These are phyloP conservation scores for Rambutsinella grinnellia DNA, from an alignment of 2,888 invertebrate species.

Conservation along the genomic window DNA sequence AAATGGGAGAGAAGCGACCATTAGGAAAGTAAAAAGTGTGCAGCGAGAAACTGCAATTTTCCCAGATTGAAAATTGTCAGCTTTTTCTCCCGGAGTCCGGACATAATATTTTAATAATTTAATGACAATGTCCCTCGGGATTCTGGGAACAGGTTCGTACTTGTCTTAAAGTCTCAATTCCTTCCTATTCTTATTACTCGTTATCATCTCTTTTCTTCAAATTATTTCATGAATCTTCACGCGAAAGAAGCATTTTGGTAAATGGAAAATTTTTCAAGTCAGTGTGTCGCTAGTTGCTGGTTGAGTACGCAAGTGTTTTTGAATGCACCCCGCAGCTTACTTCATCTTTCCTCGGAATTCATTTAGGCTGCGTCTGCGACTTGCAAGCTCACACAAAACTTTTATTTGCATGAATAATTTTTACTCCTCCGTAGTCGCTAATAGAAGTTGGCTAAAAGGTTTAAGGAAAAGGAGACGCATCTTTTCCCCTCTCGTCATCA, in stretches of 20 bases:
- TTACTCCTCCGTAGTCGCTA: neutral
- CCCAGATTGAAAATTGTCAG: constrained; percentile 58
- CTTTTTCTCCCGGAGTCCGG: constrained; percentile 35
- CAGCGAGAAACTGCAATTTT: constrained; percentile 53
- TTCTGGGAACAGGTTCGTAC: constrained; percentile 52
- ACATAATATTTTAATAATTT: neutral
- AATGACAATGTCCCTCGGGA: constrained; percentile 46
- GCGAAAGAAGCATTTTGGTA: neutral
- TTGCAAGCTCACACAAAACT: neutral
- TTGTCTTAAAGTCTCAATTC: neutral
- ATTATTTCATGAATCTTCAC: neutral
- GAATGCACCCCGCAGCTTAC: constrained; percentile 39
- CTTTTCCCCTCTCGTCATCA: neutral
- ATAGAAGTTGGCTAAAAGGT: neutral
- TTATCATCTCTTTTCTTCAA: neutral
- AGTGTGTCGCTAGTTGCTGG: constrained; percentile 31
- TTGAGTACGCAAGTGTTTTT: constrained; percentile 18
- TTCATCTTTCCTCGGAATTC: constrained; percentile 1
- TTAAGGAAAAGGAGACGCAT: no score
- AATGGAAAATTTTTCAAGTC: constrained; percentile 11
- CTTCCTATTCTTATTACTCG: neutral
- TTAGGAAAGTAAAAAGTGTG: neutral
- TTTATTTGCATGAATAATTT: constrained; percentile 27
- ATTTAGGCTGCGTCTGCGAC: neutral
- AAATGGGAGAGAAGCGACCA: neutral